Percentiles rank a stretch among this genome's conserved stretches.
phyloP scores from a whole-genome alignment of 2,113 vertebrate genomes.

The Sander lucioperca region DNA sequence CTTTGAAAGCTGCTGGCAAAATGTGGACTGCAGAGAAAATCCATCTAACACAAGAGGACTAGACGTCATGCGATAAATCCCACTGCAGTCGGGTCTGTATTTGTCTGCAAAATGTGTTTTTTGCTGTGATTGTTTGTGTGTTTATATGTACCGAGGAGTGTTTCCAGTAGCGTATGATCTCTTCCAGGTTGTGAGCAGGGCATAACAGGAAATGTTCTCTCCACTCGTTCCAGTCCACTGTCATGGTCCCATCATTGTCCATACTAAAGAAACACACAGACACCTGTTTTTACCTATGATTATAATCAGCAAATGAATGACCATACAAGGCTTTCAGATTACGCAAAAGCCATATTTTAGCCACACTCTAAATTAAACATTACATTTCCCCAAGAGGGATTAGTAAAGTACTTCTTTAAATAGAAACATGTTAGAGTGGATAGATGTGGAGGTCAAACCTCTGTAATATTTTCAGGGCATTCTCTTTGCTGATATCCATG shows the following conservation, averaged over 20 bases:
- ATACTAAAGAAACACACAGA: conserved; percentile 85
- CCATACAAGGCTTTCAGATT: neutral
- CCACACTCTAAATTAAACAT: neutral
- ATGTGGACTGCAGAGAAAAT: conserved; percentile 51
- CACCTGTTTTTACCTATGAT: neutral
- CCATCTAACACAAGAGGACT: conserved; percentile 18
- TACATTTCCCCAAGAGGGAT: too few relatives aligned
- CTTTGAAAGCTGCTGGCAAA: conserved; percentile 46
- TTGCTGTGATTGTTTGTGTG: neutral
- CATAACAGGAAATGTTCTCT: conserved; percentile 93
- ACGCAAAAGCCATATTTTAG: neutral
- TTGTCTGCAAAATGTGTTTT: neutral
- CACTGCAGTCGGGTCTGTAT: neutral
- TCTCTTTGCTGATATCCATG: conserved; percentile 86
- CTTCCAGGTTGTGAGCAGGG: conserved; percentile 91
- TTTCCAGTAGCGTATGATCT: conserved; percentile 94
- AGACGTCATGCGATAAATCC: conserved; percentile 2
- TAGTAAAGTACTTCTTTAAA: neutral
- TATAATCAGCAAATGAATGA: neutral
- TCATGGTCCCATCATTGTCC: conserved; percentile 93
- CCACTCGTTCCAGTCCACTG: conserved; percentile 97
- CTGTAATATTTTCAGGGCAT: conserved; percentile 89
- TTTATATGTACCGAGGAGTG: conserved; percentile 87
- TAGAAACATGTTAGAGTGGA: neutral
- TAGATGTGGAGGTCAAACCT: conserved; percentile 81